phyloP scores from a whole-genome alignment of 2,113 vertebrate species.

The Dasyurus viverrinus region DNA sequence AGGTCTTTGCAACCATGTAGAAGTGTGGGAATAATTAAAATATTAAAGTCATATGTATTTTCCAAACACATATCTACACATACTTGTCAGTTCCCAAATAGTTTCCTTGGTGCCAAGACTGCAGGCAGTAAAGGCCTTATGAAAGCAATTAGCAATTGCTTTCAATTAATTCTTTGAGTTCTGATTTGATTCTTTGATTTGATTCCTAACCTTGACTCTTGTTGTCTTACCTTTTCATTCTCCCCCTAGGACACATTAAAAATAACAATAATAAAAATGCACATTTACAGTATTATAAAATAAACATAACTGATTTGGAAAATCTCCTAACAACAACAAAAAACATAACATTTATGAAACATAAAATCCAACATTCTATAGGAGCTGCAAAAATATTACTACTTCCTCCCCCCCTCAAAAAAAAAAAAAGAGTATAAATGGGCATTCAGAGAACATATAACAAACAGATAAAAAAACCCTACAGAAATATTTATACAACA shows the following conservation, averaged over 20 bases:
- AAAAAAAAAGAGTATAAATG: neutral
- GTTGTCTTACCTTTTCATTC: neutral
- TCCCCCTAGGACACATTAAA: neutral
- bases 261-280: neutral
- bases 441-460: neutral
- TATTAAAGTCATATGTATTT: neutral
- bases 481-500: neutral
- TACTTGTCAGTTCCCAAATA: neutral
- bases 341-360: neutral
- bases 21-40: neutral
- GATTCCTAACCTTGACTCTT: neutral
- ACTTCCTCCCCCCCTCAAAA: neutral
- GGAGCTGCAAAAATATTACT: neutral
- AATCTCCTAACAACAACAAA: neutral
- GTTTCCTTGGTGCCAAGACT: neutral
- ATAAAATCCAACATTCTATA: neutral
- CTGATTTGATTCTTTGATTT: neutral
- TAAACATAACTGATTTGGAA: neutral
- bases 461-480: neutral
- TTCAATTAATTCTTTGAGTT: neutral
- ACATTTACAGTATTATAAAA: neutral
- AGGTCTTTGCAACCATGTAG: neutral
- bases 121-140: conserved; percentile 1
- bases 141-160: neutral
- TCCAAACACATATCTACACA: neutral